These are phyloP conservation scores for Podilymbus podiceps DNA, from an alignment of 2,113 vertebrate genomes.

Conservation along the genomic window DNA sequence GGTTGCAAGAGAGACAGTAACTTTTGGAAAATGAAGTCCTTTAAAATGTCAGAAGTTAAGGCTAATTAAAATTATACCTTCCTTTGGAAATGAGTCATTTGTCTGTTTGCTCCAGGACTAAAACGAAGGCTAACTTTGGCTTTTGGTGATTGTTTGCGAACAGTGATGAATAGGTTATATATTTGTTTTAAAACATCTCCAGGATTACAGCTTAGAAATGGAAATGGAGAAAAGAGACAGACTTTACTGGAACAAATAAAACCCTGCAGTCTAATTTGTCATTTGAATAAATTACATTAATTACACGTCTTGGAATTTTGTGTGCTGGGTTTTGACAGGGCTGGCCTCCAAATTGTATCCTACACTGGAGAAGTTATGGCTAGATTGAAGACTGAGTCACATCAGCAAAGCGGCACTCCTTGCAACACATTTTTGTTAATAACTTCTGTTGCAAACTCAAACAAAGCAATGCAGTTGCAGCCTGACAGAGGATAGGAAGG, in stretches of 20 bases:
- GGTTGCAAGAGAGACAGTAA: neutral
- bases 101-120: neutral
- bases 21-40: neutral
- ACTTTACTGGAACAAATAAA: slow-evolving; percentile 11
- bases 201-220: neutral
- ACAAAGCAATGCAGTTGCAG: neutral
- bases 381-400: neutral
- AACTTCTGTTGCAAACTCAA: neutral
- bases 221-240: neutral
- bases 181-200: slow-evolving; percentile 24
- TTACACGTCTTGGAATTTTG: neutral
- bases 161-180: neutral
- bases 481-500: neutral
- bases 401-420: neutral
- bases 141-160: neutral
- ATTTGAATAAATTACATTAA: slow-evolving; percentile 7
- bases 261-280: neutral
- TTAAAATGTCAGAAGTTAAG: neutral
- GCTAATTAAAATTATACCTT: neutral
- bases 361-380: neutral
- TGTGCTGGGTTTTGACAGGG: neutral
- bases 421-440: neutral
- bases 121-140: neutral
- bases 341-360: neutral
- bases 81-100: neutral